A percentile compares a stretch with the other conserved stretches of the same genome.
These are phyloP conservation scores for Melolontha melolontha DNA, from an alignment of 2,888 invertebrate species.

Conservation along the genomic window DNA sequence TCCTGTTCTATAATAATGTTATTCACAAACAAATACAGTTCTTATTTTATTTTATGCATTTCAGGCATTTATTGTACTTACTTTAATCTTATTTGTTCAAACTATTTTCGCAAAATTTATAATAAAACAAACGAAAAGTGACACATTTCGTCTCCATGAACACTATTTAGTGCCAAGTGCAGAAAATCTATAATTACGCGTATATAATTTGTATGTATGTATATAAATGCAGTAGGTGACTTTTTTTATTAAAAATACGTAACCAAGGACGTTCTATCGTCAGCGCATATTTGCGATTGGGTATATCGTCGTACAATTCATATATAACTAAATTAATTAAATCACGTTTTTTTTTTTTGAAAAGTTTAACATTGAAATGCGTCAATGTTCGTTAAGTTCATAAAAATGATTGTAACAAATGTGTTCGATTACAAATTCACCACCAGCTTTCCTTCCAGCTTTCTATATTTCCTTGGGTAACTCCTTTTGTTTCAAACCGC, in stretches of 20 bases:
- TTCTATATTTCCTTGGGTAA: background rate
- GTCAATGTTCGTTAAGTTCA: slow-evolving; percentile 29
- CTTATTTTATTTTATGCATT: no score
- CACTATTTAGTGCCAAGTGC: slow-evolving; percentile 36
- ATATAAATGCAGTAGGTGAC: slow-evolving; percentile 20
- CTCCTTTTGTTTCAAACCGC: background rate
- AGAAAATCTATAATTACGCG: slow-evolving; percentile 26
- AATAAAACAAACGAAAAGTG: slow-evolving; percentile 18
- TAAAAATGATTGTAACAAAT: slow-evolving; percentile 32
- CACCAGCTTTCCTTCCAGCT: slow-evolving; percentile 13
- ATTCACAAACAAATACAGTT: no score
- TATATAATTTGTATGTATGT: slow-evolving; percentile 25
- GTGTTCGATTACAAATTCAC: slow-evolving; percentile 19
- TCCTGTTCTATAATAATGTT: no score
- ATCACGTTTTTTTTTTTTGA: slow-evolving; percentile 4
- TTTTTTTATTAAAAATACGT: slow-evolving; percentile 16
- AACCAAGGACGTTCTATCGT: slow-evolving; percentile 28
- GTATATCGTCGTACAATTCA: slow-evolving; percentile 21
- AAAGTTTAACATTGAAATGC: slow-evolving; percentile 19
- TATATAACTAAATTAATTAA: slow-evolving; percentile 27
- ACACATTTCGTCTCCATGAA: slow-evolving; percentile 22
- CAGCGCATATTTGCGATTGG: background rate
- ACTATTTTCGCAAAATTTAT: no score
- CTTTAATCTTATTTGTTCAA: no score
- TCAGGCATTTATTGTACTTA: no score